Evolutionary conservation across 2,888 invertebrate genomes (phyloP), one percentile per base, ranked within the genome.

Genomic region (Silvanus unidentatus): DNA sequence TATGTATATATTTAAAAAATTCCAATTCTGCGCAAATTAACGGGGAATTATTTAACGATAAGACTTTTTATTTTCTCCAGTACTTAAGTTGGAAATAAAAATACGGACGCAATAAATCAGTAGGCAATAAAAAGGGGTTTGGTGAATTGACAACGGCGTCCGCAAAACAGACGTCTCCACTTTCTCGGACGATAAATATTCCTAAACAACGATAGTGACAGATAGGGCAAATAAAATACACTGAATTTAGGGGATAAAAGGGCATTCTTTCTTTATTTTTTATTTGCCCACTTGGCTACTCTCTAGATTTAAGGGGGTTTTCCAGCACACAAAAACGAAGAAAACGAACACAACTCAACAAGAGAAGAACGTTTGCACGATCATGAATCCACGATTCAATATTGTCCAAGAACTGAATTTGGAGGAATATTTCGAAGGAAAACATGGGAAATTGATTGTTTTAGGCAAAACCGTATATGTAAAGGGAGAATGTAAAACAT

Each of bases 221-320:
- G 63, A 65, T 64, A 60, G 63, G 57, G 55, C 59, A 59, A 56
- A 65, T 64, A 64, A 65, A 65, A 64, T 59, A 58, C 60, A 63
- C 60, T 54, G 62, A 59, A 56, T 63, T 59, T 55, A 60, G 55
- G 61, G 61, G 59, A 62, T 62, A 61, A 63, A 62, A 64, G 62
- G 61, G 60, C 57, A 59, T 51, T 51, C 49, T 56, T 58, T 60
- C 59, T 57, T 59, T 59, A 59, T 61, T 60, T 63, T 62, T 60
- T 61, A 64, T 62, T 63, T 60, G 64, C 60, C 60, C 62, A 64
- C 63, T 65, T 65, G 63, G 60, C 63, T 58, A 59, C 49, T n/a
- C n/a, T n/a, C n/a, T 59, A 55, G 63, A 62, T 63, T 63, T 58
- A 59, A 59, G 59, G 54, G 59, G 60, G 59, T 55, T 54, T 57